Base-by-base conservation (phyloP, 2,113 vertebrate genomes). In the Neoarius graeffei region DNA sequence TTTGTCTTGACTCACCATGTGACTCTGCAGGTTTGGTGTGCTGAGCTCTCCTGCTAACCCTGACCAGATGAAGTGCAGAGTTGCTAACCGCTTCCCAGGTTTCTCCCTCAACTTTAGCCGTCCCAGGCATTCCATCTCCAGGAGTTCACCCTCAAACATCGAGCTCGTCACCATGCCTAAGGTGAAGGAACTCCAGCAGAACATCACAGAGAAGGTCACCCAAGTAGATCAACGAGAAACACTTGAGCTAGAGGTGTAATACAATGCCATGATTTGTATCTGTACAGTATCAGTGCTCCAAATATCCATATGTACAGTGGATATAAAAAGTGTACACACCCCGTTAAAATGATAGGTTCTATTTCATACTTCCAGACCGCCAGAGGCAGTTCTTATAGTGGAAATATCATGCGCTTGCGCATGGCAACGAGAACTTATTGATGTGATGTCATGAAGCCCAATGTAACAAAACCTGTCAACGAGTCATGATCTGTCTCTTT, bases 201-300 rank as follows among this genome's bases (percentile, higher is more conserved):
- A 94, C 84, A 89, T 95, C 90, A 95, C 90, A 88, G 93, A 95
- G 90, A 95, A 93, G 88, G 93, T 95, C 90, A 95, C 94, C 0
- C 93, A 94, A 94, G 94, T 95, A 85, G 54, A 35, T 71, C 25
- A 23, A 54, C 1, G 3, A 59, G 76, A 17, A 6, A 35, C 35
- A 23, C 7, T 3, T 74, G 42, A 48, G 19, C 35, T 74, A 10
- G 14, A 30, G 67, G 7, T 27, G 30, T 19, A 71, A 19, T 9
- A 17, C 17, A 7, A 0, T 64, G n/a, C 66, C 13, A 30, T 2
- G 27, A 69, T 30, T 48, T 42, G 7, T 73, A 73, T 19, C 5
- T 25, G 48, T 52, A n/a, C n/a, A n/a, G n/a, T n/a, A 52, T 52
- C 4, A 52, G 42, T 52, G 42, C 42, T 42, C 42, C 42, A 42